Evolutionary conservation across 2,888 invertebrate species (phyloP), one percentile per base, ranked within the genome.

Genomic region (Orchesellides sinensis): DNA sequence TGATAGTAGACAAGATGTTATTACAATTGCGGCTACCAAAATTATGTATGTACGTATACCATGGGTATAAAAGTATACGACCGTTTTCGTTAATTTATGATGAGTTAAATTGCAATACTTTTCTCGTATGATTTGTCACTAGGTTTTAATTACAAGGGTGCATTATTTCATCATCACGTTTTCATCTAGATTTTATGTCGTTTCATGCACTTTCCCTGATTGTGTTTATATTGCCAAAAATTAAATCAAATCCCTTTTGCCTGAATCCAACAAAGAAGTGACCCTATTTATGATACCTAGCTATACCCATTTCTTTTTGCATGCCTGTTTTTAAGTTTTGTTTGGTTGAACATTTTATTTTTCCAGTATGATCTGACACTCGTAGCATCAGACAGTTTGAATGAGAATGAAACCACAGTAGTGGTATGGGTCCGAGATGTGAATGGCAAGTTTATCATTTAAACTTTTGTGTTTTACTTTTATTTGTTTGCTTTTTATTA

Each of bases 361-460:
- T 80, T 85, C 61, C 86, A 85, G 83, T 84, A 92, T 96, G 95
- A 96, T 96, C 92, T 96, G 92, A 95, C 95, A 90, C 93, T 96
- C 92, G 96, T 96, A 90, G 96, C 96, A 84, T 96, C 96, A 87
- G 95, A 96, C 92, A 96, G 96, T 90, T 93, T 95, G 91, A 96
- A 96, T 92, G 96, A 97, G 91, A 96, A 95, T 92, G 93, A 93
- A 89, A 96, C 96, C 88, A 93, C 93, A 83, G 95, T 97, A 88
- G 93, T 95, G 89, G 94, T 97, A 89, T 93, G 94, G 90, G 93
- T 96, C 72, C 77, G 78, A 73, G 83, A 81, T 27, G 90, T 84
- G 17, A 84, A 84, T 79, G 84, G 77, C 83, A 74, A 83, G 74
- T 73, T 73, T 35, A 35, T 52, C 29, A 47, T 63, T 54, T 40